These are phyloP conservation scores for Ochropleura leucogaster DNA, from an alignment of 2,888 invertebrate genomes.

Conservation along the genomic window DNA sequence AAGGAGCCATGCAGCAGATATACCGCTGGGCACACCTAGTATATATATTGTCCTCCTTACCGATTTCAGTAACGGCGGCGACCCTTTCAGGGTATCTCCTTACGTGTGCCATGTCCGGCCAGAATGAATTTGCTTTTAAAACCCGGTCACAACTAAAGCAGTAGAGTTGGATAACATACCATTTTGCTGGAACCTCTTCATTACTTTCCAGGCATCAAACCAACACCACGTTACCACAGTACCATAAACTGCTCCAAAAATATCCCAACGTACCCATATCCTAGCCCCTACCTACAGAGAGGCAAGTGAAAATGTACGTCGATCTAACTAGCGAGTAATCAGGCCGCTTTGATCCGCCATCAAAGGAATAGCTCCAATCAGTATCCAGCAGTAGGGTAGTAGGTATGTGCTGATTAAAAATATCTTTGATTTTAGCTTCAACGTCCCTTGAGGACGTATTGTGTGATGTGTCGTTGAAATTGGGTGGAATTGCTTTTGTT, in stretches of 20 bases:
- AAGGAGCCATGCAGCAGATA: too few species aligned
- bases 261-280: background rate
- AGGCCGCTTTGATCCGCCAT: constrained; percentile 76
- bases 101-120: too few species aligned
- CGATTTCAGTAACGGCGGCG: too few species aligned
- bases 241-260: constrained; percentile 16
- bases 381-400: constrained; percentile 31
- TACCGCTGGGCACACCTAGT: too few species aligned
- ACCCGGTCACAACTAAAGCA: too few species aligned
- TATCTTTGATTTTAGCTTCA: constrained; percentile 54
- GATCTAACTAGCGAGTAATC: constrained; percentile 70
- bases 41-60: too few species aligned
- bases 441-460: background rate
- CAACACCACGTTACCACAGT: background rate
- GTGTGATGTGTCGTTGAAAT: background rate
- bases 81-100: too few species aligned
- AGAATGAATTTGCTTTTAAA: too few species aligned
- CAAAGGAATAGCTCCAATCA: constrained; percentile 76
- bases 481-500: background rate
- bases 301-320: constrained; percentile 52
- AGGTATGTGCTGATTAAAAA: constrained; percentile 61
- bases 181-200: background rate
- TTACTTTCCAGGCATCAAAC: background rate
- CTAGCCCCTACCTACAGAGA: constrained; percentile 1
- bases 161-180: background rate